phyloP scores from a whole-genome alignment of 1,140 invertebrate genomes.

The Scaptomyza hsui region DNA sequence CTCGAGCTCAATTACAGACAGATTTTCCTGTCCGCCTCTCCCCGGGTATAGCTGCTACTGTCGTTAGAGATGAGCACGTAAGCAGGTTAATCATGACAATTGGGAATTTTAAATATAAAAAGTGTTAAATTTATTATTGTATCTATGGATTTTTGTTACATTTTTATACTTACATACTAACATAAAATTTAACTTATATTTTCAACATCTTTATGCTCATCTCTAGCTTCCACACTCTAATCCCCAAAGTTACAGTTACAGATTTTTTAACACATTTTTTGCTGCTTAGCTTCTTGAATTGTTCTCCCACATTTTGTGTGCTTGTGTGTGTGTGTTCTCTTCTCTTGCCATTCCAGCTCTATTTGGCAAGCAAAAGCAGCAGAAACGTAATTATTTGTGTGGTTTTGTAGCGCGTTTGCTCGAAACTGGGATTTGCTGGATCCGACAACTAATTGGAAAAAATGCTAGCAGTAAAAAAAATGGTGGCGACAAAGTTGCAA shows the following conservation, averaged over 20 bases:
- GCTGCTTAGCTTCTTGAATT: slow-evolving; percentile 9
- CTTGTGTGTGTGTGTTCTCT: slow-evolving; percentile 4
- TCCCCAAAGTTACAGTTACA: slow-evolving; percentile 29
- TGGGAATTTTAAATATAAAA: too few relatives aligned
- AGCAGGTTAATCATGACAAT: neutral
- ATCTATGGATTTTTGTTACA: neutral
- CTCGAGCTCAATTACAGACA: slow-evolving; percentile 54
- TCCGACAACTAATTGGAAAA: slow-evolving; percentile 42
- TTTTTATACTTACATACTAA: neutral
- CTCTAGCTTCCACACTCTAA: neutral
- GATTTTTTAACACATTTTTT: slow-evolving; percentile 24
- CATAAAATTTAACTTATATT: neutral
- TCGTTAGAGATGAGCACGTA: slow-evolving; percentile 3
- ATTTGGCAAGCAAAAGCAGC: slow-evolving; percentile 2
- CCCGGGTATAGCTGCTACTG: neutral
- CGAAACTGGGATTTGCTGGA: slow-evolving; percentile 24
- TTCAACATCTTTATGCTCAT: neutral
- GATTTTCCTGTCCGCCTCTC: slow-evolving; percentile 23
- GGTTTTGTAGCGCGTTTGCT: slow-evolving; percentile 19
- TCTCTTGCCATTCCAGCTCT: neutral
- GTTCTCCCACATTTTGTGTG: slow-evolving; percentile 3
- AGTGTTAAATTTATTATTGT: too few relatives aligned
- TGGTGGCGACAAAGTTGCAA: slow-evolving; percentile 6
- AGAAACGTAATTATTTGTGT: slow-evolving; percentile 37
- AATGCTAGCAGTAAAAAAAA: slow-evolving; percentile 29